Percentiles rank a stretch among this genome's conserved stretches.
These are phyloP conservation scores for Megathymus violae DNA, from an alignment of 1,140 invertebrate species.

Conservation along the genomic window DNA sequence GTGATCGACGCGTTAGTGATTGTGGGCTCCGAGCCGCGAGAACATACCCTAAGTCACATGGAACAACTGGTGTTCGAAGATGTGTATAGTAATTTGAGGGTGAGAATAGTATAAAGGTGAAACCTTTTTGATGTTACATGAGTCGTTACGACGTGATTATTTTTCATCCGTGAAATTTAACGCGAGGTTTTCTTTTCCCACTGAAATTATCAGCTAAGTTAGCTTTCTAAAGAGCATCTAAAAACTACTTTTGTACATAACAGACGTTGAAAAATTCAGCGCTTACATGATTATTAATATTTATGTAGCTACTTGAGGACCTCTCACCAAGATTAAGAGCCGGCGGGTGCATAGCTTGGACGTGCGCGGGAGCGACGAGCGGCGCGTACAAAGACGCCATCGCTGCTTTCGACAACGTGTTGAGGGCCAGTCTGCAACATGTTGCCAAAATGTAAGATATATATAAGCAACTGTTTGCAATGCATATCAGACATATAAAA, in stretches of 20 bases:
- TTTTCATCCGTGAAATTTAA: too few relatives aligned
- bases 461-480: neutral
- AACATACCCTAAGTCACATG: constrained; percentile 55
- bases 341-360: constrained; percentile 66
- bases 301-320: constrained; percentile 57
- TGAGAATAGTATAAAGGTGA: constrained; percentile 38
- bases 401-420: constrained; percentile 61
- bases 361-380: constrained; percentile 47
- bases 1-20: constrained; percentile 62
- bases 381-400: constrained; percentile 46
- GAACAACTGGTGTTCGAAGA: constrained; percentile 59
- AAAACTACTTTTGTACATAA: too few relatives aligned
- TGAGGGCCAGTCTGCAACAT: constrained; percentile 57
- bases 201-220: too few relatives aligned
- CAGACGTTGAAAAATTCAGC: too few relatives aligned
- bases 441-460: constrained; percentile 55
- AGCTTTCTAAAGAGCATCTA: too few relatives aligned
- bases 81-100: constrained; percentile 70
- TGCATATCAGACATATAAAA: constrained; percentile 1
- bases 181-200: too few relatives aligned
- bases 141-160: too few relatives aligned
- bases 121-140: too few relatives aligned
- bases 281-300: too few relatives aligned
- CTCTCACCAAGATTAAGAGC: constrained; percentile 46
- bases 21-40: constrained; percentile 53